Evolutionary conservation across 2,888 invertebrate species (phyloP).

Genomic region (Abrostola tripartita): DNA sequence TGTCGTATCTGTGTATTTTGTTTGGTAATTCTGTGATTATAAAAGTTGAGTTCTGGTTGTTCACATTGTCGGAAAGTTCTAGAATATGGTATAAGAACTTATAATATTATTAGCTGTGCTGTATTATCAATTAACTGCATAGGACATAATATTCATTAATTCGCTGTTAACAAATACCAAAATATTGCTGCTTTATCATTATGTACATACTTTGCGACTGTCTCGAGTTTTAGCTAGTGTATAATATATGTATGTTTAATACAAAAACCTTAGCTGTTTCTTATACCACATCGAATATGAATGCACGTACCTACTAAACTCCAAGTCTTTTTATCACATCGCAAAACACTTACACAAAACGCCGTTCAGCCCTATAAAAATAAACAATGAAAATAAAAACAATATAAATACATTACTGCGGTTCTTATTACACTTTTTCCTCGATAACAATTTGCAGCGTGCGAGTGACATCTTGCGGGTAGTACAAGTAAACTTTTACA

Average conservation of each 20-base stretch:
- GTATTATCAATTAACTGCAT: too few relatives aligned
- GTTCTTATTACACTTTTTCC: conserved; percentile 40
- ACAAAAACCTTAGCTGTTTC: too few relatives aligned
- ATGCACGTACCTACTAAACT: conserved; percentile 13
- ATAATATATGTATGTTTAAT: too few relatives aligned
- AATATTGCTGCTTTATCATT: too few relatives aligned
- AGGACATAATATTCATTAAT: too few relatives aligned
- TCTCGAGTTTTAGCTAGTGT: too few relatives aligned
- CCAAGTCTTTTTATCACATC: conserved; percentile 25
- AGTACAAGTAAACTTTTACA: conserved; percentile 43
- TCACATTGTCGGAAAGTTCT: background rate
- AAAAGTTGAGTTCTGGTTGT: too few relatives aligned
- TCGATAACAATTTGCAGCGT: conserved; percentile 40
- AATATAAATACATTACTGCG: conserved; percentile 32
- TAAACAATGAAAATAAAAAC: conserved; percentile 19
- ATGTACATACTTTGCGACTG: too few relatives aligned
- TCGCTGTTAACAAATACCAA: too few relatives aligned
- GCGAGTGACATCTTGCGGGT: conserved; percentile 32
- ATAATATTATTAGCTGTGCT: too few relatives aligned
- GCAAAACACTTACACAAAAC: conserved; percentile 23
- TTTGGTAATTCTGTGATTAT: too few relatives aligned
- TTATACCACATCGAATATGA: conserved; percentile 21
- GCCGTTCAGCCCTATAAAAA: conserved; percentile 10
- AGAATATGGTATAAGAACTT: background rate
- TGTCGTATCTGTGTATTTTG: too few relatives aligned